Conservation (phyloP, 1,140 invertebrate genomes). For the Plodia interpunctella region DNA sequence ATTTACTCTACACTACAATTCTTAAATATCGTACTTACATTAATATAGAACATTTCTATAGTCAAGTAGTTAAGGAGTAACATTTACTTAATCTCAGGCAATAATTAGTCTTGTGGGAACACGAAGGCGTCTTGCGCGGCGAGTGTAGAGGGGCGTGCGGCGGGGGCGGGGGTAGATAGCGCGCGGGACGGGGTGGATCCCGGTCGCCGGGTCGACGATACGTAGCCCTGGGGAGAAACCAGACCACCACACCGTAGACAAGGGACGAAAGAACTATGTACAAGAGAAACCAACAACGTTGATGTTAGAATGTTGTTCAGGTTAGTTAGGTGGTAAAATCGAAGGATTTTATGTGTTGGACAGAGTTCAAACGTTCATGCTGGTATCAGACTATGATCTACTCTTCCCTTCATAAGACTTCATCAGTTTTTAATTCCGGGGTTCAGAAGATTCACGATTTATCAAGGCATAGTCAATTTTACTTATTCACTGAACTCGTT, state of each 20-base stretch:
- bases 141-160: neutral
- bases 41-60: neutral
- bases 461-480: no score
- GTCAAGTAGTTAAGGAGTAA: neutral
- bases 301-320: neutral
- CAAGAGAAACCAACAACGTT: neutral
- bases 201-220: constrained; percentile 11
- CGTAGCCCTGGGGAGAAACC: constrained; percentile 29
- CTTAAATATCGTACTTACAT: neutral
- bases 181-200: neutral
- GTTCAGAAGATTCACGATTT: no score
- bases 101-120: constrained; percentile 36
- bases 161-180: constrained; percentile 2
- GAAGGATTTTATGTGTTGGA: no score
- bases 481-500: no score
- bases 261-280: neutral
- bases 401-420: no score
- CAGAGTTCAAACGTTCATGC: no score
- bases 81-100: neutral
- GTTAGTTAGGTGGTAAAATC: neutral
- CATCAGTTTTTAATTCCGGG: no score
- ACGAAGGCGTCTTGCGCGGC: constrained; percentile 18
- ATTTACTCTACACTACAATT: no score
- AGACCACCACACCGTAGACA: neutral
- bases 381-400: no score